Conservation (phyloP, 2,113 vertebrate species). For the Upupa epops region DNA sequence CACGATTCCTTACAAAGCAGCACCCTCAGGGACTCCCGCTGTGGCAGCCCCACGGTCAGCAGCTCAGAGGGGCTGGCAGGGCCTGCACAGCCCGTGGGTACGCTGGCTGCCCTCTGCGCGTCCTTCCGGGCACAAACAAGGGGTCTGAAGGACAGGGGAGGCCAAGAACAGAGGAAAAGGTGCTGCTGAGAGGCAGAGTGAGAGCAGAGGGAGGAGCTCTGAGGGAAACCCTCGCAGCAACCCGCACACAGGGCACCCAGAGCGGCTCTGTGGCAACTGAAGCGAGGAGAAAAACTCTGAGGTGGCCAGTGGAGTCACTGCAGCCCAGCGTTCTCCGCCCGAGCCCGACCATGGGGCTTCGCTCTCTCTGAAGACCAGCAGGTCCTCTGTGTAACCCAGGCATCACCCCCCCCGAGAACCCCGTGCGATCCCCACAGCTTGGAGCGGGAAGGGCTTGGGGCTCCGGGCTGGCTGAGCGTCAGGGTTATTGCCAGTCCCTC, state of each 20-base stretch:
- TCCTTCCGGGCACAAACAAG: neutral
- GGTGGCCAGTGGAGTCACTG: neutral
- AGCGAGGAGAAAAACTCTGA: neutral
- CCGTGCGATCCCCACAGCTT: too few species aligned
- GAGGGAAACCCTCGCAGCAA: neutral
- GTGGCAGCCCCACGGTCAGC: neutral
- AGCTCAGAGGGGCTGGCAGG: neutral
- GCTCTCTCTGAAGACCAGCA: neutral
- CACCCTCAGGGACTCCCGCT: neutral
- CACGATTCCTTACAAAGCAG: fast-evolving
- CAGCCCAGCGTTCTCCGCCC: neutral
- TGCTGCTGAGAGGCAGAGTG: neutral
- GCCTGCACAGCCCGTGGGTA: too few species aligned
- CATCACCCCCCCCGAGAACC: too few species aligned
- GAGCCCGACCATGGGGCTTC: neutral
- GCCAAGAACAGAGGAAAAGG: neutral
- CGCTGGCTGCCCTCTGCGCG: neutral
- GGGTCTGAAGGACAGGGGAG: neutral
- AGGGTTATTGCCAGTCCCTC: too few species aligned
- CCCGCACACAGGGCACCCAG: fast-evolving
- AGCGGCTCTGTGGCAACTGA: neutral
- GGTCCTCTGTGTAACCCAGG: neutral
- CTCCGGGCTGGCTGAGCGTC: too few species aligned
- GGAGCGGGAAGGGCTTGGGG: too few species aligned
- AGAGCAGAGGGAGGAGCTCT: neutral